Conservation (phyloP, 2,888 invertebrate genomes). For the Carcina quercana region DNA sequence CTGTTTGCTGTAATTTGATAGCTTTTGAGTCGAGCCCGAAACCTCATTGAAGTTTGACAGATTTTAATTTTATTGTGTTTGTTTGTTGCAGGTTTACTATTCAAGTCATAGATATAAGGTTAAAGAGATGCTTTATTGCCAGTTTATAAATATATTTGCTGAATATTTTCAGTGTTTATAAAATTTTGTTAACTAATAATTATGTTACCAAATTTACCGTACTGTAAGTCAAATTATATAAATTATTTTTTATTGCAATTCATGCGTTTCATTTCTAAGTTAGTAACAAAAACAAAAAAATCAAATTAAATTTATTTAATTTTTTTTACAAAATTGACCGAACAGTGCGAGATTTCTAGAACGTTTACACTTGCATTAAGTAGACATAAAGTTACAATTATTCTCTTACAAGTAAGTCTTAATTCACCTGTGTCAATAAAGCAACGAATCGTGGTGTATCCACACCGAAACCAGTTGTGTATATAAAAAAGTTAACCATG, state of each 20-base stretch:
- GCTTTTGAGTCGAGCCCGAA: too few relatives aligned
- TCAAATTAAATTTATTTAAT: constrained; percentile 70
- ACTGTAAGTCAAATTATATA: constrained; percentile 70
- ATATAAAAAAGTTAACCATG: constrained; percentile 61
- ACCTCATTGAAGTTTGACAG: too few relatives aligned
- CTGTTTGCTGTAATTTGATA: too few relatives aligned
- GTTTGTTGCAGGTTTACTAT: constrained; percentile 44
- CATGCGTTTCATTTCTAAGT: constrained; percentile 37
- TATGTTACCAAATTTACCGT: constrained; percentile 70
- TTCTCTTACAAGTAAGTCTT: constrained; percentile 72
- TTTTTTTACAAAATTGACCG: constrained; percentile 75
- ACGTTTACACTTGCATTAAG: constrained; percentile 75
- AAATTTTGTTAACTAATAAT: constrained; percentile 69
- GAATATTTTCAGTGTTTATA: constrained; percentile 72
- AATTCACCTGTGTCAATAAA: constrained; percentile 68
- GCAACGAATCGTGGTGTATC: constrained; percentile 45
- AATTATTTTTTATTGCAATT: constrained; percentile 70
- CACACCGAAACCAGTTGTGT: constrained; percentile 48
- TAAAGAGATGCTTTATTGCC: constrained; percentile 70
- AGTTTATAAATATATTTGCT: constrained; percentile 67
- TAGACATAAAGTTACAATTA: constrained; percentile 72
- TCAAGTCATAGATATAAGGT: constrained; percentile 41
- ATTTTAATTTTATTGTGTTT: constrained; percentile 10
- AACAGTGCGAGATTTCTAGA: constrained; percentile 75
- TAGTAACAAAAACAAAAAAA: constrained; percentile 17